Percentiles rank a stretch among this genome's conserved stretches.
Evolutionary conservation across 1,140 invertebrate genomes (phyloP).

Genomic region (Aradophagus sp.): DNA sequence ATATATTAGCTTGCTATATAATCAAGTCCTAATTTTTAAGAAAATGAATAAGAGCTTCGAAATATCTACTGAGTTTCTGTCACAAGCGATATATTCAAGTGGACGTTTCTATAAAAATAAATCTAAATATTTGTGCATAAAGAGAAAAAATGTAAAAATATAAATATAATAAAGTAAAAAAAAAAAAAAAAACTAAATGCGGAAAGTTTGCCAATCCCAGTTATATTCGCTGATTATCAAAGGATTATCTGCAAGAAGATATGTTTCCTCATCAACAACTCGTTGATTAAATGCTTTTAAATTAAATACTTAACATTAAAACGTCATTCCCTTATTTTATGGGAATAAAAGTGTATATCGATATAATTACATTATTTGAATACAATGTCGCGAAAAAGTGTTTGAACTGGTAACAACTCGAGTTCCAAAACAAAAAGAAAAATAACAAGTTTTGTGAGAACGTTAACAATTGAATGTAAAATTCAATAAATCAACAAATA

Average conservation of each 20-base stretch:
- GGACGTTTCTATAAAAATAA: conserved; percentile 51
- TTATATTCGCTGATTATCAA: no score
- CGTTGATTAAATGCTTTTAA: no score
- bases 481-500: neutral
- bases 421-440: no score
- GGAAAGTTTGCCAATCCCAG: neutral
- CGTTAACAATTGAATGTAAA: neutral
- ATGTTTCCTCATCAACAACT: no score
- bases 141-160: conserved; percentile 7
- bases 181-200: neutral
- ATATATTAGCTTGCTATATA: conserved; percentile 43
- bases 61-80: conserved; percentile 33
- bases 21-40: conserved; percentile 53
- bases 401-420: no score
- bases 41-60: conserved; percentile 32
- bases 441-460: neutral
- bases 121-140: conserved; percentile 26
- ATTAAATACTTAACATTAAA: no score
- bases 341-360: no score
- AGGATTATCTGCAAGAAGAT: no score
- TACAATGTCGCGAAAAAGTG: no score
- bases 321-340: no score
- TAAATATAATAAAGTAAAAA: conserved; percentile 1
- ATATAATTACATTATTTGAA: no score
- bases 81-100: conserved; percentile 39